Evolutionary conservation across 37 sponge, comb jelly and placozoan genomes (phyloP), one percentile per base, ranked within the genome.

Genomic region (Chondrilla cf. caribensis): DNA sequence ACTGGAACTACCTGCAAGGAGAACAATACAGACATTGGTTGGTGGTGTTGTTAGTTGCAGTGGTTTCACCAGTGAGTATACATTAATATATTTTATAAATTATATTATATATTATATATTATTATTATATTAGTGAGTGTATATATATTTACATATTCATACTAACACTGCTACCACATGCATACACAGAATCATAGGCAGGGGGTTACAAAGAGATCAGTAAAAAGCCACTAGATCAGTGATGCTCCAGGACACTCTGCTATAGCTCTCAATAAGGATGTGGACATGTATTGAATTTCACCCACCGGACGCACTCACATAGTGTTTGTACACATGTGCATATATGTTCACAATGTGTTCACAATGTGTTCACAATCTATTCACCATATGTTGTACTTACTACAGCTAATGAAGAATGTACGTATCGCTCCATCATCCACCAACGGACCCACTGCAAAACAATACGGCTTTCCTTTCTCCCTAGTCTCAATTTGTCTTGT

Each of bases 391-490:
- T n/a, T n/a, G n/a, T 8, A 86, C 93, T 92, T 60, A 90, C 94
- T 32, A 79, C 97, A 96, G 78, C 91, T 90, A 70, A 96, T 85
- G 84, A 87, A 93, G 83, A 90, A 96, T 0, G 97, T 96, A 18
- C 97, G 55, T 4, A 72, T 86, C 9, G 94, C 88, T 29, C 97
- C 97, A 85, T 96, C 90, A 31, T 96, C 97, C 29, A 93, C 32
- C 62, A 96, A 79, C 17, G 97, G 97, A 21, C 97, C 97, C 33
- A 96, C 91, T 15, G 97, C 93, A 90, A 93, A 93, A 44, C 93
- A 93, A 67, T 90, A 85, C 7, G 83, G 83, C 54, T 89, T 82
- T 15, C 89, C 44, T 55, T 92, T 96, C 76, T 85, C 89, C 3
- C 54, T 33, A n/a, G 31, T 57, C 84, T 96, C 97, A 36, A 96